These are phyloP conservation scores for Caenorhabditis remanei DNA, from an alignment of 1,140 invertebrate genomes.

Conservation along the genomic window DNA sequence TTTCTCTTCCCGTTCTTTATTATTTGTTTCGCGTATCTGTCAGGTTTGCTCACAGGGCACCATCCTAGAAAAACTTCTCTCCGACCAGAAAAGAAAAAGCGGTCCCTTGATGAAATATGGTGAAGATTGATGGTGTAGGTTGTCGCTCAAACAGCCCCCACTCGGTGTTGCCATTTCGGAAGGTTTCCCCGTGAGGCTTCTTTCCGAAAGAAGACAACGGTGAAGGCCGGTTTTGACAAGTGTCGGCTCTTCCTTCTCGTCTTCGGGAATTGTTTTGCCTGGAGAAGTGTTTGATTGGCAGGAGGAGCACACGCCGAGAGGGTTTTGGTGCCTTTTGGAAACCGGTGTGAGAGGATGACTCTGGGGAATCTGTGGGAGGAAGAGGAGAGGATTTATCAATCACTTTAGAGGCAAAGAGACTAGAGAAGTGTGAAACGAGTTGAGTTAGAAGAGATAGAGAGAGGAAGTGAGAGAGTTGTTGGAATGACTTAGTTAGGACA, in stretches of 20 bases:
- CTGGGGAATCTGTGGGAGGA: constrained; percentile 32
- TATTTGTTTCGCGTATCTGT: neutral
- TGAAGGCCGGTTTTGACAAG: neutral
- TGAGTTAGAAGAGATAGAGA: neutral
- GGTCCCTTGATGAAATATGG: constrained; percentile 56
- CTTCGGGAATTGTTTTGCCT: constrained; percentile 52
- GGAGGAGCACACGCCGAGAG: neutral
- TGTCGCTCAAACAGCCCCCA: constrained; percentile 31
- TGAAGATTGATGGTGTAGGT: constrained; percentile 53
- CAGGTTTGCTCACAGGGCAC: constrained; percentile 24
- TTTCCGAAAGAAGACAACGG: neutral
- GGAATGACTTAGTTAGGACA: neutral
- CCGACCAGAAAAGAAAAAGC: constrained; percentile 10
- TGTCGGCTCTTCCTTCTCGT: neutral
- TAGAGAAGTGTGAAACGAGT: neutral
- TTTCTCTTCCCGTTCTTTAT: neutral
- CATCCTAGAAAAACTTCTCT: no score
- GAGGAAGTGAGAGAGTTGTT: neutral
- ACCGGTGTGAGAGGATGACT: neutral
- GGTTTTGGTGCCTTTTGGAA: no score
- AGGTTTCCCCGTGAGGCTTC: constrained; percentile 39
- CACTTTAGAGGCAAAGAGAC: constrained; percentile 1
- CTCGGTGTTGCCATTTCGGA: constrained; percentile 54
- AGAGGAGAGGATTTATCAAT: constrained; percentile 46
- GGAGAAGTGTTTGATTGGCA: constrained; percentile 56